Evolutionary conservation across 2,888 invertebrate species (phyloP).

Genomic region (Diplazon laetatorius): DNA sequence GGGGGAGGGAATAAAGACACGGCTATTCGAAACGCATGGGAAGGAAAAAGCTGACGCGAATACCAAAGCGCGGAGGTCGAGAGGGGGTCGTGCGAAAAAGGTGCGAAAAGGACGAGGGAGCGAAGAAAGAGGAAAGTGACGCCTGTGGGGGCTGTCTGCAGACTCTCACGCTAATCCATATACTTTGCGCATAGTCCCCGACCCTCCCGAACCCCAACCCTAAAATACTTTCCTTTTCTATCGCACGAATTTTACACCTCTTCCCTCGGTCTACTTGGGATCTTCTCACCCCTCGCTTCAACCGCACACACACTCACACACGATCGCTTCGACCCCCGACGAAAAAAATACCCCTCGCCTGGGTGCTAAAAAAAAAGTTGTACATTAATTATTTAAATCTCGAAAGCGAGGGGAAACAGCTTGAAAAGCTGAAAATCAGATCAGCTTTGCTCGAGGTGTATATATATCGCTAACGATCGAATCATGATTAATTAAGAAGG

Average conservation of each 20-base stretch:
- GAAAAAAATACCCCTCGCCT: slow-evolving; percentile 35
- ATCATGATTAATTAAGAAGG: slow-evolving; percentile 35
- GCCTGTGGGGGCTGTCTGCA: slow-evolving; percentile 43
- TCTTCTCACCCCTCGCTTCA: neutral
- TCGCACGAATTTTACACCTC: slow-evolving; percentile 33
- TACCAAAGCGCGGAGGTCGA: neutral
- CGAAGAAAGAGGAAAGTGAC: slow-evolving; percentile 7
- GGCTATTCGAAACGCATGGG: slow-evolving; percentile 13
- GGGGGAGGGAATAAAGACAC: neutral
- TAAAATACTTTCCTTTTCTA: slow-evolving; percentile 20
- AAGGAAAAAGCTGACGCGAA: too few relatives aligned
- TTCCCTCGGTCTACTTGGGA: neutral
- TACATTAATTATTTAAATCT: slow-evolving; percentile 49
- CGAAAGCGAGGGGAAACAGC: neutral
- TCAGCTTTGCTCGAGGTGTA: neutral
- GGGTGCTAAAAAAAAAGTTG: slow-evolving; percentile 1
- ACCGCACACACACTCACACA: neutral
- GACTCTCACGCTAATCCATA: slow-evolving; percentile 59
- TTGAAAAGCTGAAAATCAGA: slow-evolving; percentile 24
- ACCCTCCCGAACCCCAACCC: neutral
- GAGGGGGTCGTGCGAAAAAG: slow-evolving; percentile 1
- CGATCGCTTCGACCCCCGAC: slow-evolving; percentile 2
- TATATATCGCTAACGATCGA: slow-evolving; percentile 5
- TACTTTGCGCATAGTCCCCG: slow-evolving; percentile 42
- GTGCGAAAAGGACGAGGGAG: slow-evolving; percentile 12